Evolutionary conservation across 2,113 vertebrate species (phyloP).

Genomic region (Carettochelys insculpta): DNA sequence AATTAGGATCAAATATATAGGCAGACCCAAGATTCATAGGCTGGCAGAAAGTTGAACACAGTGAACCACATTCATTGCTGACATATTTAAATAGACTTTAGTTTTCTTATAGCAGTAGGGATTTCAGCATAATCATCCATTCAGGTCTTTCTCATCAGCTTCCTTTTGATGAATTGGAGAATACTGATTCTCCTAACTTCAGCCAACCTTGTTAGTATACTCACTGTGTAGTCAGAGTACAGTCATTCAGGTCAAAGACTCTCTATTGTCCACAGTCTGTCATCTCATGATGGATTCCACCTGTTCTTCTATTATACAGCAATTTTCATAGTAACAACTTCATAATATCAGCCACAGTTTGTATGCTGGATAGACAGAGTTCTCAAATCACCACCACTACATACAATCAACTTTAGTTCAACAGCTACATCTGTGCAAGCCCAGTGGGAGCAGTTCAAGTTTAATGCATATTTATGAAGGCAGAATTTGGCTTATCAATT

Average conservation of each 20-base stretch:
- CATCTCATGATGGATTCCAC: not conserved
- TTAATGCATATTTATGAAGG: not conserved
- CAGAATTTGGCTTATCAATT: constrained; percentile 7
- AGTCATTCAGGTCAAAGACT: not conserved
- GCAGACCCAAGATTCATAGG: constrained; percentile 28
- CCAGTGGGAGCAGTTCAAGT: not conserved
- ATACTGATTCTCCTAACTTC: not conserved
- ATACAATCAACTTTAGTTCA: not conserved
- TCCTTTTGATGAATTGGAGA: not conserved
- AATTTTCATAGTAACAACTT: not conserved
- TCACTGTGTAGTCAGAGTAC: not conserved
- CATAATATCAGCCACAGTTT: not conserved
- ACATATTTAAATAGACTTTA: rapidly evolving
- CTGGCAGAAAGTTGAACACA: not conserved
- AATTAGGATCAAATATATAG: constrained; percentile 15
- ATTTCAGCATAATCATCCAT: not conserved
- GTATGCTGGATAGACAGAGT: not conserved
- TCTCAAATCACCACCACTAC: not conserved
- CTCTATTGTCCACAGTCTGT: not conserved
- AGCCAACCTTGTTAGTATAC: not conserved
- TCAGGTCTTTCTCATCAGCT: not conserved
- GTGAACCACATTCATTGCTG: not conserved
- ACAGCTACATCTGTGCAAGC: not conserved
- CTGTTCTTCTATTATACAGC: not conserved
- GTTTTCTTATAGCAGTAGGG: not conserved